Evolutionary conservation across 2,888 invertebrate genomes (phyloP), one percentile per base, ranked within the genome.

Genomic region (Philhelius pedissequus): DNA sequence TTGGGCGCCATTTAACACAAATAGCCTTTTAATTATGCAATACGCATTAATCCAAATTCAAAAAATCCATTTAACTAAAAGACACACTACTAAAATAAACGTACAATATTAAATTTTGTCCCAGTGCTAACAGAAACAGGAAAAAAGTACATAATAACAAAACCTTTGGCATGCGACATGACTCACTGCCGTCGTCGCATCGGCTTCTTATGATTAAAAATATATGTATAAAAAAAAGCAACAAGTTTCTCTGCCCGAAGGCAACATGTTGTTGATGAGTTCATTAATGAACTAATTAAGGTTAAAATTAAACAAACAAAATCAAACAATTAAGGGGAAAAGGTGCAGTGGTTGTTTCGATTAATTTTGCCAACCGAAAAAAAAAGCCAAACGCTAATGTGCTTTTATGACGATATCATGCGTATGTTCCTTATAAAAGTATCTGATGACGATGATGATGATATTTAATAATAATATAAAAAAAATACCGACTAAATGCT

Each of bases 281-380:
- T 90, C 90, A 90, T 90, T 90, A 90, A 88, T 88, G 88, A 88
- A 88, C 89, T 89, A 90, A 90, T 89, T 90, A 89, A 89, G 88
- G 88, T 88, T 89, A 89, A 88, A 90, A 90, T 90, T 89, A 89
- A 90, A 89, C 89, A 89, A 90, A 90, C 84, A 80, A 66, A 80
- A 80, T 68, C 71, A 87, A 81, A 88, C 87, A 86, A 77, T 83
- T 79, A 83, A 79, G 78, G 78, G 62, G 73, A 62, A 64, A 20
- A 32, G 38, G 22, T 38, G 40, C 60, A 25, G 60, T 15, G 78
- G 52, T n/a, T 25, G 54, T 5, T 54, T 54, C 43, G 58, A 82
- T 68, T 45, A 50, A 64, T 50, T 76, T 73, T 7, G 70, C 56
- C 20, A 25, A 22, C 15, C 22, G 38, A 56, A 70, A 56, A 50